Evolutionary conservation across 1,140 invertebrate genomes (phyloP), one percentile per base, ranked within the genome.

Genomic region (Solenopsis invicta): DNA sequence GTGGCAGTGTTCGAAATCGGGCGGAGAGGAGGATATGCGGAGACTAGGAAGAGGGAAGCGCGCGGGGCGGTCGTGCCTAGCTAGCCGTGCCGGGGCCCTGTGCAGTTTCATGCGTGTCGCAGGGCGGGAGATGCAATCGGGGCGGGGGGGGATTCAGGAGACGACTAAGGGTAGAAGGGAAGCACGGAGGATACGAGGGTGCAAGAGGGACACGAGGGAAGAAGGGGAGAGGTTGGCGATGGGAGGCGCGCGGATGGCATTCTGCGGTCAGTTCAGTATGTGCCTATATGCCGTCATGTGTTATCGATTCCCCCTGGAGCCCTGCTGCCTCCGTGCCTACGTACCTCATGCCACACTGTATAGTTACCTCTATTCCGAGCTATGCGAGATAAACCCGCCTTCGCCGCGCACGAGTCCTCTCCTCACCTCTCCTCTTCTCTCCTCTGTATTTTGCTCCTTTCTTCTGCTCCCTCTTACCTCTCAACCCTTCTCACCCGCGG

Each of bases 191-290:
- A 59, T 24, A 56, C 5, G 9, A n/a, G n/a, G 24, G 56, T 12
- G 6, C 5, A 1, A 18, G 67, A 37, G 66, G 48, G 69, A 29
- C 16, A 34, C 41, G 64, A 56, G 54, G 86, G 80, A 29, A 67
- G 41, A 9, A 41, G 41, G 41, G 41, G 21, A 56, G 50, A 72
- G 66, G 80, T 41, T 24, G 62, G 37, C 41, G 90, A 86, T 64
- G 85, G 90, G 88, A 89, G 91, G 91, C 91, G 91, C 92, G 92
- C 92, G 92, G 91, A 94, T 95, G 90, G 92, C 93, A 95, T 94
- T 94, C 94, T 94, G 93, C 90, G 94, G 94, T 94, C 92, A 94
- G 93, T 94, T 90, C 90, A 94, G 94, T 93, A 94, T 95, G 93
- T 92, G 93, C 90, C 92, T 94, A 93, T 94, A 93, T 93, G 90